Base-by-base conservation (phyloP, 2,113 vertebrate species). In the Equus quagga region DNA sequence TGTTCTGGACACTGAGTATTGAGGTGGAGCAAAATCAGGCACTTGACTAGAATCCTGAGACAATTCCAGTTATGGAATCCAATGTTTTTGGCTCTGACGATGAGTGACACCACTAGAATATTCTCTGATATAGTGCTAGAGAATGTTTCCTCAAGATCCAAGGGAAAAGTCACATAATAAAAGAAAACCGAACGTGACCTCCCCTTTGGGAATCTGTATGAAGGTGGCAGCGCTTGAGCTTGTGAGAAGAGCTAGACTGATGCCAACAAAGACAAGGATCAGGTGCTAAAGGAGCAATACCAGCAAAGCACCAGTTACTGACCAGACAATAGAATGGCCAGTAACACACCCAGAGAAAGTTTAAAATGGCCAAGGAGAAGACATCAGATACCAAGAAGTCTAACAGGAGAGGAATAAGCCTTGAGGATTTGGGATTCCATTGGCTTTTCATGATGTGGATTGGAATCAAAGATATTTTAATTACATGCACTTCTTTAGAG, bases 101-200 rank as follows among this genome's bases (percentile, higher is more conserved):
- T 33, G 26, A 24, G 7, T 75, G n/a, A 54, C 49, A 69, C 62
- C 54, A 78, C n/a, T 58, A 82, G 73, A 31, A 49, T 58, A 15
- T 56, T 93, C 56, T 79, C n/a, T 75, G 69, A 73, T 18, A 51
- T 75, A 86, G 6, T 78, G 6, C 28, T 31, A 51, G 15, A 4
- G 12, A 79, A 18, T 58, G 49, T 13, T 36, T 76, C n/a, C 23
- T 94, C 76, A 88, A 67, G 23, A 69, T 75, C 21, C 41, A 60
- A 88, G 60, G 46, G n/a, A 58, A 93, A 83, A 96, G 69, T 62
- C 31, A 75, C 6, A 75, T 26, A n/a, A 69, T 41, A 82, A 60
- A 70, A 33, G 81, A 78, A 69, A 41, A 86, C 1, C 19, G 17
- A 75, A 73, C 0, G 1, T 54, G 33, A 10, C 9, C 80, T 36